These are phyloP conservation scores for Porphyrio hochstetteri DNA, from an alignment of 2,113 vertebrate genomes.

Conservation along the genomic window DNA sequence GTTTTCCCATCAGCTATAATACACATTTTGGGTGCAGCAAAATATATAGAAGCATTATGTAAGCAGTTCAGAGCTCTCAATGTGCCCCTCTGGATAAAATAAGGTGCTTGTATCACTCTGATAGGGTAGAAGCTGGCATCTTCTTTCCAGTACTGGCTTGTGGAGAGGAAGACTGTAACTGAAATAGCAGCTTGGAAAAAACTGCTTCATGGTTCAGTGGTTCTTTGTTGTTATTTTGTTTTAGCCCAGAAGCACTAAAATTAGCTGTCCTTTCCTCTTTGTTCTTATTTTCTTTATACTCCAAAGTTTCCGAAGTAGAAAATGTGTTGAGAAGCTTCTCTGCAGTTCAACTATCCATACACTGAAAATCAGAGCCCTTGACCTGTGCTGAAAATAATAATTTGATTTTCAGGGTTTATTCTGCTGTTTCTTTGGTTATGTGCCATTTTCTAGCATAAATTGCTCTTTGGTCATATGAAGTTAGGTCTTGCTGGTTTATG, in stretches of 20 bases:
- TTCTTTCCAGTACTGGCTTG: neutral
- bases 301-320: neutral
- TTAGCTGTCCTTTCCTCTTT: slow-evolving; percentile 18
- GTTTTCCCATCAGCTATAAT: neutral
- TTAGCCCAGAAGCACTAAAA: slow-evolving; percentile 32
- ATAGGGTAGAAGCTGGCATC: slow-evolving; percentile 4
- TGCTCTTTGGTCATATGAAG: neutral
- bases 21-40: neutral
- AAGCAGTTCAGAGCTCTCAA: neutral
- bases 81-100: slow-evolving; percentile 8
- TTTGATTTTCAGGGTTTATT: neutral
- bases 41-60: neutral
- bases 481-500: neutral
- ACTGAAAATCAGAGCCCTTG: neutral
- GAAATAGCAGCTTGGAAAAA: slow-evolving; percentile 41
- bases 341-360: neutral
- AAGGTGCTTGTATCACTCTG: neutral
- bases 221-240: slow-evolving; percentile 34
- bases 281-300: slow-evolving; percentile 15
- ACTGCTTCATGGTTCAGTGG: slow-evolving; percentile 27
- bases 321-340: neutral
- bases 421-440: neutral
- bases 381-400: neutral
- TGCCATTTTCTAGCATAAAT: neutral
- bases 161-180: neutral